These are phyloP conservation scores for Phortica variegata DNA, from an alignment of 1,140 invertebrate species.

Conservation along the genomic window DNA sequence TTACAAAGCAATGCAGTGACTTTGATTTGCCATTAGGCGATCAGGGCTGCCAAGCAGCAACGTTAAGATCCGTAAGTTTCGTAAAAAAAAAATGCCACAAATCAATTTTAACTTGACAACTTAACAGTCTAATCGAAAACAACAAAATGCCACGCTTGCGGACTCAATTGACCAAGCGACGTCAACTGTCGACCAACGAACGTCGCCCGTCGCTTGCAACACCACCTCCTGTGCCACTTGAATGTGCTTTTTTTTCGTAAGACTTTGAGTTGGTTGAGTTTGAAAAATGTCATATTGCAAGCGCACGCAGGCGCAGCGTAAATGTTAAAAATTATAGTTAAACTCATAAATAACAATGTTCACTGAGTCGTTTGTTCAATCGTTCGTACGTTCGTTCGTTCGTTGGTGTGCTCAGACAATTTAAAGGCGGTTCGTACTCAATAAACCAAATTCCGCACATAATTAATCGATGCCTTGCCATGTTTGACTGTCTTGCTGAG, in stretches of 20 bases:
- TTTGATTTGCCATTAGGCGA: too few relatives aligned
- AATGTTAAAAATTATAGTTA: conserved; percentile 55
- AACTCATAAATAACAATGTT: conserved; percentile 47
- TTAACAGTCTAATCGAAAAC: conserved; percentile 55
- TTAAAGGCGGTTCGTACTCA: conserved; percentile 54
- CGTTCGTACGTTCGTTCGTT: conserved; percentile 10
- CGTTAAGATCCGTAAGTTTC: too few relatives aligned
- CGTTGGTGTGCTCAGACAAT: conserved; percentile 38
- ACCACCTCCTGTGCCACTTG: conserved; percentile 15
- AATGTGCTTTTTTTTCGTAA: not conserved
- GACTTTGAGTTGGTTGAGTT: conserved; percentile 4
- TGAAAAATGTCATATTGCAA: conserved; percentile 47
- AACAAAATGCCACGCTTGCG: conserved; percentile 44
- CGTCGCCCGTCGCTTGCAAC: conserved; percentile 18
- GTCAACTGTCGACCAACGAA: conserved; percentile 44
- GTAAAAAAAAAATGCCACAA: conserved; percentile 30
- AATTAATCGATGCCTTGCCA: conserved; percentile 44
- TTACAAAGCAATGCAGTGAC: too few relatives aligned
- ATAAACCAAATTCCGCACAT: conserved; percentile 54
- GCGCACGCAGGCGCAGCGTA: conserved; percentile 53
- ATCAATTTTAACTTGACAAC: conserved; percentile 53
- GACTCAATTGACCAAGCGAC: conserved; percentile 53
- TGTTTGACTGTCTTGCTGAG: not conserved
- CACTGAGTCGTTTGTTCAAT: conserved; percentile 38
- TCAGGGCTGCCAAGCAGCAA: too few relatives aligned